Evolutionary conservation across 1,140 invertebrate species (phyloP).

Genomic region (Druon quercuslanigerum): DNA sequence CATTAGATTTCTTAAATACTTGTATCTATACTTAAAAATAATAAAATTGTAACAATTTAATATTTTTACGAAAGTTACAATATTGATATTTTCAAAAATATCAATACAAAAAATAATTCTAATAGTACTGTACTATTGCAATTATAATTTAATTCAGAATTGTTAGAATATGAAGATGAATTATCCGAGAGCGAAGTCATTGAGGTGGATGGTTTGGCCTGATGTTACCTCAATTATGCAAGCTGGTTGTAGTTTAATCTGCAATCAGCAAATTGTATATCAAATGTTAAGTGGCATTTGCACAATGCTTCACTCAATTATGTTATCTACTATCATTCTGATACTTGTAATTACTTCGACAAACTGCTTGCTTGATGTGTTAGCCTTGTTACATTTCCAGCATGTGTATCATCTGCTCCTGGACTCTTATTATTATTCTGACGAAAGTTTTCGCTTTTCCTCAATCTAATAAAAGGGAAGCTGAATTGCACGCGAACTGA

Average conservation of each 20-base stretch:
- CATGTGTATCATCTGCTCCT: neutral
- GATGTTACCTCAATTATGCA: neutral
- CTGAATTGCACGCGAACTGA: too few relatives aligned
- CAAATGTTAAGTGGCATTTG: slow-evolving; percentile 22
- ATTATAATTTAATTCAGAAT: too few relatives aligned
- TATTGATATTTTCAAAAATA: too few relatives aligned
- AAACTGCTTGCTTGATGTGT: slow-evolving; percentile 43
- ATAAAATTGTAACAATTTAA: too few relatives aligned
- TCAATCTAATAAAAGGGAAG: too few relatives aligned
- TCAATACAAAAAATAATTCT: too few relatives aligned
- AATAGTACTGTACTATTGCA: too few relatives aligned
- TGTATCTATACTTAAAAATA: too few relatives aligned
- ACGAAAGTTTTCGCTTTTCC: neutral
- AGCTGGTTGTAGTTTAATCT: slow-evolving; percentile 39
- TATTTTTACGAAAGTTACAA: too few relatives aligned
- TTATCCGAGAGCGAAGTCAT: too few relatives aligned
- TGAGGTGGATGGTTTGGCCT: neutral
- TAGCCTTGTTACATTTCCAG: slow-evolving; percentile 5
- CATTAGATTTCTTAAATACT: too few relatives aligned
- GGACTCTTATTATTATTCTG: neutral
- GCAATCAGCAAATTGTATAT: slow-evolving; percentile 46
- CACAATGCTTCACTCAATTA: slow-evolving; percentile 39
- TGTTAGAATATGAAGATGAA: too few relatives aligned
- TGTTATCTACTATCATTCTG: slow-evolving; percentile 32
- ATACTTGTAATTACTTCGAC: slow-evolving; percentile 50